Conservation (phyloP, 2,888 invertebrate species). For the Chloroclystis v-ata region DNA sequence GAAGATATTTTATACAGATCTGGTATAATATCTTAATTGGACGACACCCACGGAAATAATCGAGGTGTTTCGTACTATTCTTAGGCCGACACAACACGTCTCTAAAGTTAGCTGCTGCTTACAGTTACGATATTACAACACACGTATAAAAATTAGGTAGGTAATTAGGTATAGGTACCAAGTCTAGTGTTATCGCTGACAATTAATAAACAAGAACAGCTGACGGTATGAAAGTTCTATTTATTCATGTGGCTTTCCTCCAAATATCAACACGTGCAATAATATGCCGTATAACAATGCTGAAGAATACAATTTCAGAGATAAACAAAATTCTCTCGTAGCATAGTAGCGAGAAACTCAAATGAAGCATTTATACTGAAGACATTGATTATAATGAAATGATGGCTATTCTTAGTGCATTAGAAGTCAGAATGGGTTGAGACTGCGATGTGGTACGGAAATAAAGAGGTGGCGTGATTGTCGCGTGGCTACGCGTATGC, state of each 20-base stretch:
- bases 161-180: not conserved
- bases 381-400: too few species aligned
- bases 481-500: constrained; percentile 47
- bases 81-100: too few species aligned
- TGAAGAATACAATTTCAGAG: constrained; percentile 17
- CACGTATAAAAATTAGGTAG: too few species aligned
- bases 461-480: constrained; percentile 65
- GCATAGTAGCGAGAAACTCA: too few species aligned
- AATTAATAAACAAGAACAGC: constrained; percentile 25
- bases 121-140: not conserved
- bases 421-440: constrained; percentile 30
- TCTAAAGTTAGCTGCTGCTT: too few species aligned
- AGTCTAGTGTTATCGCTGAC: not conserved
- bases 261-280: constrained; percentile 33
- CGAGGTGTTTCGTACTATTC: too few species aligned
- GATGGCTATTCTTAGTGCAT: not conserved
- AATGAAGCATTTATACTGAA: too few species aligned
- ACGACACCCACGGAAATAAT: too few species aligned
- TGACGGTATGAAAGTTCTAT: constrained; percentile 28
- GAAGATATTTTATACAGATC: too few species aligned
- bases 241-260: constrained; percentile 41
- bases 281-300: constrained; percentile 22
- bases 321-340: too few species aligned
- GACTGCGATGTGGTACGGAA: constrained; percentile 37
- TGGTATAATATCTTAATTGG: too few species aligned